Conservation (phyloP, 2,888 invertebrate genomes). For the Eretmocerus hayati region DNA sequence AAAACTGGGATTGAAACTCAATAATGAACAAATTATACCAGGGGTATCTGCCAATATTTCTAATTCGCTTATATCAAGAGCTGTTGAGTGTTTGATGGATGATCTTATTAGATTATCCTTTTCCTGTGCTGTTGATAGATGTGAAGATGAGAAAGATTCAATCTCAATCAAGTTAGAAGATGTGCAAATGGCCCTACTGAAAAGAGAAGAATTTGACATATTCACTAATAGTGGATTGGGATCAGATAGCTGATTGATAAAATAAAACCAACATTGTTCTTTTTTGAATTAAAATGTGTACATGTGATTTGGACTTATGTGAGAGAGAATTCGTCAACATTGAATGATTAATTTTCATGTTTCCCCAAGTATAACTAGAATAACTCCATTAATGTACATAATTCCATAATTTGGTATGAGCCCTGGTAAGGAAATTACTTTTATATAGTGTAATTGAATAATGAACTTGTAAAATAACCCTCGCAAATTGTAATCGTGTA, state of each 20-base stretch:
- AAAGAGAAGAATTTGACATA: constrained; percentile 40
- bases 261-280: too few species aligned
- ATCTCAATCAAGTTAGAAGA: constrained; percentile 31
- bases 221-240: constrained; percentile 42
- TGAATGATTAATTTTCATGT: too few species aligned
- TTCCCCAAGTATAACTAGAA: too few species aligned
- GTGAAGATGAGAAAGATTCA: not conserved
- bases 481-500: too few species aligned
- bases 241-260: constrained; percentile 13
- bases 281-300: too few species aligned
- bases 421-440: too few species aligned
- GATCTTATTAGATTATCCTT: constrained; percentile 37
- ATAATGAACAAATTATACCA: constrained; percentile 47
- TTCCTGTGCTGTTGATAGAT: constrained; percentile 37
- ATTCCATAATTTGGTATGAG: too few species aligned
- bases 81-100: constrained; percentile 36
- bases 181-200: constrained; percentile 34
- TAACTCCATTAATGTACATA: too few species aligned
- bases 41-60: constrained; percentile 46
- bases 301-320: too few species aligned
- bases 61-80: constrained; percentile 38
- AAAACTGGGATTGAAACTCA: constrained; percentile 47
- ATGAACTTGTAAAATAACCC: too few species aligned
- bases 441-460: too few species aligned
- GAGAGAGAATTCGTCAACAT: too few species aligned